phyloP scores from a whole-genome alignment of 2,888 invertebrate genomes.

The Clostera curtula region DNA sequence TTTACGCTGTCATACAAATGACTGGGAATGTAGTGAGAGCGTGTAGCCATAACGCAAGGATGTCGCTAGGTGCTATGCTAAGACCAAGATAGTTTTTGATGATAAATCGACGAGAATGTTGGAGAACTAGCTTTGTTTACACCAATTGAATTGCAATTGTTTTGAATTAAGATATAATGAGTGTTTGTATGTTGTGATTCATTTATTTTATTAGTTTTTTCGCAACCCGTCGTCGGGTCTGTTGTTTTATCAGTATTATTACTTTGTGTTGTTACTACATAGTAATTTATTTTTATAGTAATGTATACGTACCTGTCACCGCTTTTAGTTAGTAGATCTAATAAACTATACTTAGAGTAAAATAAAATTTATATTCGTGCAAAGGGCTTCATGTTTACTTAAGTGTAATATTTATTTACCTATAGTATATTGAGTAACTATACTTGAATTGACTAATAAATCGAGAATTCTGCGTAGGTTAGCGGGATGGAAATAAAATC shows the following conservation, averaged over 20 bases:
- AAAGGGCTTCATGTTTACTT: conserved; percentile 16
- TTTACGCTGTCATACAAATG: background rate
- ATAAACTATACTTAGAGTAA: conserved; percentile 11
- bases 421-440: conserved; percentile 13
- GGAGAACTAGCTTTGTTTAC: conserved; percentile 12
- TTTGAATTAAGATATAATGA: conserved; percentile 10
- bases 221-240: conserved; percentile 11
- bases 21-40: background rate
- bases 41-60: conserved; percentile 10
- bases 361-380: conserved; percentile 11
- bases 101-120: conserved; percentile 17
- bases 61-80: conserved; percentile 57
- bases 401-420: conserved; percentile 10
- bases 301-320: conserved; percentile 12
- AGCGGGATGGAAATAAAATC: too few relatives aligned
- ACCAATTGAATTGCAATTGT: conserved; percentile 5
- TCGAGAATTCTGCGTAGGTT: too few relatives aligned
- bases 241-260: conserved; percentile 9
- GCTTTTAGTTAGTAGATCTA: conserved; percentile 22
- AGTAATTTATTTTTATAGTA: conserved; percentile 10
- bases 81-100: conserved; percentile 53
- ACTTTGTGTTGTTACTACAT: conserved; percentile 5
- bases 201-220: conserved; percentile 5
- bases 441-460: conserved; percentile 10
- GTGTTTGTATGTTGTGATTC: conserved; percentile 8